A percentile compares a stretch with the other conserved stretches of the same genome.
phyloP scores from a whole-genome alignment of 1,140 invertebrate genomes.

The Battus philenor region DNA sequence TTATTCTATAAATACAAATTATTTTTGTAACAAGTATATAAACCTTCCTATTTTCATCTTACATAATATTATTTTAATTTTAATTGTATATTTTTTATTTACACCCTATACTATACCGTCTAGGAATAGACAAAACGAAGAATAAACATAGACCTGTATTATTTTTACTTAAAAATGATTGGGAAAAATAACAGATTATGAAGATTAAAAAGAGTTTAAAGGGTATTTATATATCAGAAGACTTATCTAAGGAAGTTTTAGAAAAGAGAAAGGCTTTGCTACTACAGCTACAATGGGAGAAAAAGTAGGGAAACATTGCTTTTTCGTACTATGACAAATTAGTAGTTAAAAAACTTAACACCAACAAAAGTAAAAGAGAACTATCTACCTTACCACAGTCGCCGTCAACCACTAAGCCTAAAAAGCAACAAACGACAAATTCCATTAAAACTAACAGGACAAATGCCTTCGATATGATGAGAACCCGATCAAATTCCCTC shows the following conservation, averaged over 20 bases:
- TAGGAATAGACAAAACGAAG: constrained; percentile 18
- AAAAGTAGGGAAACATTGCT: constrained; percentile 23
- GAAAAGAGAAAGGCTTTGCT: constrained; percentile 23
- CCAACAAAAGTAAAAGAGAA: constrained; percentile 28
- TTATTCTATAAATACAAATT: no score
- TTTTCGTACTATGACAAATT: constrained; percentile 32
- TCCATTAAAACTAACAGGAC: background rate
- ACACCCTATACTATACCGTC: constrained; percentile 20
- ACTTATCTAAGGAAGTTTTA: constrained; percentile 24
- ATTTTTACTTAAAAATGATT: constrained; percentile 17
- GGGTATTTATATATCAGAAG: constrained; percentile 21
- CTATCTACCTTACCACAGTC: constrained; percentile 1
- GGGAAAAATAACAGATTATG: constrained; percentile 24
- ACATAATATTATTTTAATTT: no score
- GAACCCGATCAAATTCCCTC: constrained; percentile 18
- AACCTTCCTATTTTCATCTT: no score
- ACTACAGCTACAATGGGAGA: constrained; percentile 20
- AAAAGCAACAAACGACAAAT: background rate
- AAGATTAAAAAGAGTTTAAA: constrained; percentile 18
- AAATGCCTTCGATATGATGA: constrained; percentile 16
- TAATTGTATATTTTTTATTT: no score
- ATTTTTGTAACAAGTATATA: no score
- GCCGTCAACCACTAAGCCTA: background rate
- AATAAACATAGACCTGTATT: constrained; percentile 21
- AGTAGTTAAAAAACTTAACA: constrained; percentile 25